These are phyloP conservation scores for Halichoeres trimaculatus DNA, from an alignment of 2,113 vertebrate species.

Conservation along the genomic window DNA sequence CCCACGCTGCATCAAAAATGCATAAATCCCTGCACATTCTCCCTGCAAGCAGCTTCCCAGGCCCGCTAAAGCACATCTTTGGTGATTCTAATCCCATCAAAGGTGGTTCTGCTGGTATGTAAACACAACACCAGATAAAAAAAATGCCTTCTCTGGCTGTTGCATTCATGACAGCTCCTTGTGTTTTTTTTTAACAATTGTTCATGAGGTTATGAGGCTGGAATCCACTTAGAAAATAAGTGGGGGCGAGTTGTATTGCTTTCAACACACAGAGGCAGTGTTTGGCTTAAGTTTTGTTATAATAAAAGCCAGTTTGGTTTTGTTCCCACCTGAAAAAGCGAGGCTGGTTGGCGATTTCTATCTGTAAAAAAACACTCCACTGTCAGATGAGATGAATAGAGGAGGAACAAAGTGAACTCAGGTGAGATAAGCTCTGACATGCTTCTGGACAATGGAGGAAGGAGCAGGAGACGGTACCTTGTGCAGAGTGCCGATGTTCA, in stretches of 20 bases:
- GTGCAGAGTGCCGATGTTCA: conserved; percentile 5
- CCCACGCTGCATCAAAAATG: conserved; percentile 82
- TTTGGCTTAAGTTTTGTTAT: conserved; percentile 10
- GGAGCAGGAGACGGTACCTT: conserved; percentile 31
- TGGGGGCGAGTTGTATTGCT: neutral
- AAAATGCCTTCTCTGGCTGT: conserved; percentile 55
- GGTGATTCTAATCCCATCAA: conserved; percentile 78
- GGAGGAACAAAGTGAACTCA: conserved; percentile 34
- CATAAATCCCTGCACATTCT: conserved; percentile 80
- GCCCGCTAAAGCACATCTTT: conserved; percentile 70
- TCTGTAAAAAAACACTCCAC: conserved; percentile 28
- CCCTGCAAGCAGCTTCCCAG: conserved; percentile 69
- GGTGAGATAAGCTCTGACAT: conserved; percentile 49
- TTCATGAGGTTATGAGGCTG: conserved; percentile 21
- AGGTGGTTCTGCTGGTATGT: conserved; percentile 72
- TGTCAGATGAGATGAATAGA: conserved; percentile 19
- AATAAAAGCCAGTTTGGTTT: conserved; percentile 18
- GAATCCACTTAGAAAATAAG: conserved; percentile 2
- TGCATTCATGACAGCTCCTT: conserved; percentile 27
- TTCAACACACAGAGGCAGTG: neutral
- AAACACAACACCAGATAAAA: conserved; percentile 71
- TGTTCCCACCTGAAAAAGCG: conserved; percentile 21
- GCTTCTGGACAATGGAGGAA: conserved; percentile 35
- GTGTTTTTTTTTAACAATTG: neutral
- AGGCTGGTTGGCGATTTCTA: conserved; percentile 15